phyloP scores from a whole-genome alignment of 2,888 invertebrate species.

The Polydrusus pterygomalis region DNA sequence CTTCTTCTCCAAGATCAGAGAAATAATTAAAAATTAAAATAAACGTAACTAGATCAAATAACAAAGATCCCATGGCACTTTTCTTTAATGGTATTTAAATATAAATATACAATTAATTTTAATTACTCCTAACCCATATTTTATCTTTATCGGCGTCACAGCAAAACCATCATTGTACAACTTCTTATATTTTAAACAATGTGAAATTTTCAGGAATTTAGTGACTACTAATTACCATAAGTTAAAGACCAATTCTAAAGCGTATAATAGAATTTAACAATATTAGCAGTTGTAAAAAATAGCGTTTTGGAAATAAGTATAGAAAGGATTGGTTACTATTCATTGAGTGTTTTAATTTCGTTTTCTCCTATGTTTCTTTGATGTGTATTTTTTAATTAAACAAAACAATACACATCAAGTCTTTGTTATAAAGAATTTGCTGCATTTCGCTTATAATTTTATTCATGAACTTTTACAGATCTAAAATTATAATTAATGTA shows the following conservation, averaged over 20 bases:
- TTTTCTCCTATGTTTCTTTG: background rate
- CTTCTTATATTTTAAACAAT: background rate
- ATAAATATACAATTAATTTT: slow-evolving; percentile 14
- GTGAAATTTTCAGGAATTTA: background rate
- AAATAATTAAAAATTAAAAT: slow-evolving; percentile 1
- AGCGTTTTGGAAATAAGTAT: too few relatives aligned
- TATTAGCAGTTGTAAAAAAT: background rate
- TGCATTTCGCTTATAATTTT: too few relatives aligned
- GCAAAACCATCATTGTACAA: slow-evolving; percentile 2
- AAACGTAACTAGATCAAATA: slow-evolving; percentile 9
- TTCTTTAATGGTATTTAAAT: slow-evolving; percentile 15
- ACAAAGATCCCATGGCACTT: background rate
- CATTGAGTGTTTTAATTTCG: background rate
- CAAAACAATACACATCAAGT: too few relatives aligned
- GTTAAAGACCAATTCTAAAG: background rate
- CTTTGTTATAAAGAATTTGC: too few relatives aligned
- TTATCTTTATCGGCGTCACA: background rate
- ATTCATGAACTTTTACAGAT: too few relatives aligned
- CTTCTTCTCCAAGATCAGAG: background rate
- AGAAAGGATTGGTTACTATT: background rate
- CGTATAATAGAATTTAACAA: slow-evolving; percentile 1
- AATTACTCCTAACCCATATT: slow-evolving; percentile 3
- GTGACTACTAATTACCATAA: background rate
- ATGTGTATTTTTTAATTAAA: background rate
- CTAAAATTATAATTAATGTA: too few relatives aligned